Percentiles rank a stretch among this genome's conserved stretches.
phyloP scores from a whole-genome alignment of 2,888 invertebrate species.

The Agrochola litura region DNA sequence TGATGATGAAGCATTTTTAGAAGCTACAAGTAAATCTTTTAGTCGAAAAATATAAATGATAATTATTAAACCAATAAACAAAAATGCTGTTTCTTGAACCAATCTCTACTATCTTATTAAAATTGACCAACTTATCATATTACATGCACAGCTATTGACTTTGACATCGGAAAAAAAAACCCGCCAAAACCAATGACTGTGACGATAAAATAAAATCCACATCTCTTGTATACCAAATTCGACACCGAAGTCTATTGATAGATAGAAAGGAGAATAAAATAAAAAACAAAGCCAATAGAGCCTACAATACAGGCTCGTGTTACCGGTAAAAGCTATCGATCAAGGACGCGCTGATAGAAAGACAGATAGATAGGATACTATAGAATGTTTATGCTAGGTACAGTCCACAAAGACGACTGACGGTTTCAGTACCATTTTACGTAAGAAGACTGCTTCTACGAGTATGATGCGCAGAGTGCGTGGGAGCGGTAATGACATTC shows the following conservation, averaged over 20 bases:
- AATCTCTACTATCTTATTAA: too few species aligned
- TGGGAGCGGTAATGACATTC: too few species aligned
- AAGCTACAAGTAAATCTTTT: too few species aligned
- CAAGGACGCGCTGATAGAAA: slow-evolving; percentile 14
- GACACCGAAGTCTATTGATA: slow-evolving; percentile 16
- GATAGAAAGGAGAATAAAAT: slow-evolving; percentile 29
- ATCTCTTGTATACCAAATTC: background rate
- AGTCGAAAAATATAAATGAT: background rate
- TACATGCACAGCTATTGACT: too few species aligned
- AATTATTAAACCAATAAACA: too few species aligned
- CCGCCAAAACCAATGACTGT: slow-evolving; percentile 2
- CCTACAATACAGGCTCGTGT: slow-evolving; percentile 40
- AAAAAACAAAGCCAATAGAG: slow-evolving; percentile 28
- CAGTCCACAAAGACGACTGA: background rate
- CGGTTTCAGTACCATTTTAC: too few species aligned
- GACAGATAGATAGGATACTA: too few species aligned
- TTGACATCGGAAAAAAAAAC: background rate
- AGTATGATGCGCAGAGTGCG: too few species aligned
- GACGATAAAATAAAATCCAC: slow-evolving; percentile 8
- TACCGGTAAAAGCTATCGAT: slow-evolving; percentile 62
- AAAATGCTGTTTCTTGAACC: too few species aligned
- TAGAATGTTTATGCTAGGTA: background rate
- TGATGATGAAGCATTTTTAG: background rate
- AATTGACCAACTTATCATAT: background rate
- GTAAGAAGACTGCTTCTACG: too few species aligned